These are phyloP conservation scores for Tupaia tana DNA, from an alignment of 2,113 vertebrate genomes.

Conservation along the genomic window DNA sequence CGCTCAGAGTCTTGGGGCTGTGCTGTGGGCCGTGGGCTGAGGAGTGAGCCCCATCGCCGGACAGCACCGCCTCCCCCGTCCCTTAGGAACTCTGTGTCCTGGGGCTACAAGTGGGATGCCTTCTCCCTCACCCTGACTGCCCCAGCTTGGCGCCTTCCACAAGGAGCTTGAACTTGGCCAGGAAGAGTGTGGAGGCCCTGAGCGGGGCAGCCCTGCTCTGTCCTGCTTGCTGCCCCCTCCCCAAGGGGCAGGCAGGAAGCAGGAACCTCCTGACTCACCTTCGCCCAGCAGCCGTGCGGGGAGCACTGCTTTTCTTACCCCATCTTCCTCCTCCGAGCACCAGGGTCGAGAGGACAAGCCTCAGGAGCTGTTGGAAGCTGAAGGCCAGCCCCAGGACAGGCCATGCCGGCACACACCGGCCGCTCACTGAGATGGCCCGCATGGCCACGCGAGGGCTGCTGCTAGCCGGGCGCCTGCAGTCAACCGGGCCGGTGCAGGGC, in stretches of 20 bases:
- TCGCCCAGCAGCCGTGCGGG: background rate
- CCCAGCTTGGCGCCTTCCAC: slow-evolving; percentile 6
- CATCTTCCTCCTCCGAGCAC: background rate
- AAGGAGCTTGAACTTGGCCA: slow-evolving; percentile 44
- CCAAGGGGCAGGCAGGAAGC: background rate
- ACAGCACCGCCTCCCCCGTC: background rate
- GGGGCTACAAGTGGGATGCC: background rate
- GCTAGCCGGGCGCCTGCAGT: no score
- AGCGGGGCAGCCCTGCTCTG: background rate
- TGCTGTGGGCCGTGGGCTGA: background rate
- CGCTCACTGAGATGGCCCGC: no score
- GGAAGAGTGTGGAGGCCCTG: background rate
- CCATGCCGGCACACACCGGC: no score
- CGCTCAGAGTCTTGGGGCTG: background rate
- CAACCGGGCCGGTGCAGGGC: background rate
- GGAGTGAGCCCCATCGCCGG: background rate
- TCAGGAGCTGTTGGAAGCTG: background rate
- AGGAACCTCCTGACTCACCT: background rate
- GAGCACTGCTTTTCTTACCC: background rate
- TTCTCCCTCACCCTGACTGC: slow-evolving; percentile 19
- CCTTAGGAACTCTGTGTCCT: background rate
- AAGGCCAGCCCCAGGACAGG: background rate
- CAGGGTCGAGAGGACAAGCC: background rate
- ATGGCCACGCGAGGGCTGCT: no score
- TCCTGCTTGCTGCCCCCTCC: background rate